Percentiles rank a stretch among this genome's conserved stretches.
Conservation (phyloP, 1,140 invertebrate genomes). For the Holcopasites calliopsidis region DNA sequence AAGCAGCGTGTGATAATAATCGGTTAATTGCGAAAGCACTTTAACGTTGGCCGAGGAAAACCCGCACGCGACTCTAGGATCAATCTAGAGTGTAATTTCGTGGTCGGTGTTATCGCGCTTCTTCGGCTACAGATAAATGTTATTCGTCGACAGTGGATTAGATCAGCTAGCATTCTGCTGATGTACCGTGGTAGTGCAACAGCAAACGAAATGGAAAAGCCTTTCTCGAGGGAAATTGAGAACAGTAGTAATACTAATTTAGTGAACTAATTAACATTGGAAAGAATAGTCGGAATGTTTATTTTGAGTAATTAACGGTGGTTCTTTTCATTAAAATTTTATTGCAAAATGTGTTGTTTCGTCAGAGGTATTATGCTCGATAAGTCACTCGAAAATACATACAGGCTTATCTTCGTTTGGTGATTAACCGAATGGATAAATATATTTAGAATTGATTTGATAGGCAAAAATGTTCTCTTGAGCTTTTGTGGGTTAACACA, state of each 20-base stretch:
- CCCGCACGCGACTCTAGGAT: slow-evolving; percentile 11
- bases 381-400: neutral
- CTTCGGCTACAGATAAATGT: neutral
- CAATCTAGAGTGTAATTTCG: neutral
- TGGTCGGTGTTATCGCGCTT: slow-evolving; percentile 1
- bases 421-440: neutral
- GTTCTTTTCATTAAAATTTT: no score
- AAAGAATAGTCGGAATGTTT: no score
- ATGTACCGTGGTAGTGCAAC: neutral
- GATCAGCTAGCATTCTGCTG: neutral
- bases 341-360: no score
- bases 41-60: neutral
- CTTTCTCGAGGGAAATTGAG: neutral
- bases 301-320: no score
- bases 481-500: neutral
- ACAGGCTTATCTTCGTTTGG: neutral
- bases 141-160: neutral
- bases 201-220: neutral
- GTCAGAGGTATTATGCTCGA: no score
- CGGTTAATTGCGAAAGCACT: slow-evolving; percentile 7
- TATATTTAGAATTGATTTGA: neutral
- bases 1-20: neutral
- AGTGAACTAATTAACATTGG: no score
- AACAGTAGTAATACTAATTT: no score
- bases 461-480: no score